phyloP scores from a whole-genome alignment of 2,797 vertebrate genomes.

The Megaceryle alcyon region DNA sequence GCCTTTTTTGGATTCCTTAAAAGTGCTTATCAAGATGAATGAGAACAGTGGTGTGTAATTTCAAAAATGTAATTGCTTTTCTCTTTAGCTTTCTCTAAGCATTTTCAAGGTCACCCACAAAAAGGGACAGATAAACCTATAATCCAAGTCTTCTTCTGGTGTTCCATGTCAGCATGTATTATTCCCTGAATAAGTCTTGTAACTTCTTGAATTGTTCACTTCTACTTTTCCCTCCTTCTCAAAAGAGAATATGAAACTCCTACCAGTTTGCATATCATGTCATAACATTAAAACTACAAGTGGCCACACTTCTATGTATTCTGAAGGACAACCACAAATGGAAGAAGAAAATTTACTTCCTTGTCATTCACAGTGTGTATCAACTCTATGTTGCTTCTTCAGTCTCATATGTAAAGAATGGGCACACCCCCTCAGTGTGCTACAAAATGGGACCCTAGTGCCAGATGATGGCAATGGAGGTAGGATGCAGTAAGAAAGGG shows the following conservation, averaged over 20 bases:
- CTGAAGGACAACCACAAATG: background rate
- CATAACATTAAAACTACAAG: background rate
- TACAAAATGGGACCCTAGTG: background rate
- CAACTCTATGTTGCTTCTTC: background rate
- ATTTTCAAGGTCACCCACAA: constrained; percentile 79
- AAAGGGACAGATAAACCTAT: constrained; percentile 54
- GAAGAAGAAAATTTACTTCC: background rate
- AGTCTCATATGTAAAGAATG: background rate
- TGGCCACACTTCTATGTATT: background rate
- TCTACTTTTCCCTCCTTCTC: background rate
- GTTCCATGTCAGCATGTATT: background rate
- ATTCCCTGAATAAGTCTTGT: background rate
- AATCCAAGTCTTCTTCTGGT: constrained; percentile 56
- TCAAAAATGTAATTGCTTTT: constrained; percentile 86
- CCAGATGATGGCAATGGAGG: background rate
- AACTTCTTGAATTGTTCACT: background rate
- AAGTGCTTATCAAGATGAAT: constrained; percentile 86
- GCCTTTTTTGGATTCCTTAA: constrained; percentile 76
- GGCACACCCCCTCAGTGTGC: background rate
- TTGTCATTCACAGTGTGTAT: background rate
- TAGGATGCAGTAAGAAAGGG: background rate
- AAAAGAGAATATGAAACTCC: background rate
- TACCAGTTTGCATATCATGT: background rate
- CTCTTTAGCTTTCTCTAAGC: constrained; percentile 71
- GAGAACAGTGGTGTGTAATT: constrained; percentile 81